A percentile compares a stretch with the other conserved stretches of the same genome.
Evolutionary conservation across 2,113 vertebrate genomes (phyloP).

Genomic region (Xenopus laevis): DNA sequence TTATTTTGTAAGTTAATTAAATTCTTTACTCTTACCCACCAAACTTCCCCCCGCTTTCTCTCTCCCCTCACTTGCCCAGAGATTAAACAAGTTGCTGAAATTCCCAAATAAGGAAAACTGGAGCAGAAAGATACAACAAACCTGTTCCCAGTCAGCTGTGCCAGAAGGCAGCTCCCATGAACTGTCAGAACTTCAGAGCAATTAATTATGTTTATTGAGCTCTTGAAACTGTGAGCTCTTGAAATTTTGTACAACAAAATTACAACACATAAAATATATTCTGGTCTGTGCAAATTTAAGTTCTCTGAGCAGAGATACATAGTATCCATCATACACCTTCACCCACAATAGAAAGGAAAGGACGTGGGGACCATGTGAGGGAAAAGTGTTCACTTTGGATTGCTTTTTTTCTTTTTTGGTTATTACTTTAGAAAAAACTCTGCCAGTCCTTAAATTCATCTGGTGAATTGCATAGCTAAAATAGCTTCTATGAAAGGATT

Average conservation of each 20-base stretch:
- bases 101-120: slow-evolving; percentile 30
- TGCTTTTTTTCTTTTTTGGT: no score
- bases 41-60: background rate
- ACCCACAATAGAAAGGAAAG: background rate
- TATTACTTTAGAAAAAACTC: no score
- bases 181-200: background rate
- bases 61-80: background rate
- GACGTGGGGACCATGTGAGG: no score
- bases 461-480: no score
- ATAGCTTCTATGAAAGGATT: no score
- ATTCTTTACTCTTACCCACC: background rate
- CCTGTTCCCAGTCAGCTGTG: slow-evolving; percentile 11
- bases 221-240: background rate
- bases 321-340: slow-evolving; percentile 22
- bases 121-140: background rate
- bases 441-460: no score
- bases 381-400: no score
- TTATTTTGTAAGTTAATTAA: no score
- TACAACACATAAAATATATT: slow-evolving; percentile 16
- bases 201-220: slow-evolving; percentile 25
- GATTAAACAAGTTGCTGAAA: slow-evolving; percentile 17
- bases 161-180: slow-evolving; percentile 6
- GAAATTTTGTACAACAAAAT: slow-evolving; percentile 21
- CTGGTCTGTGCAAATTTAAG: slow-evolving; percentile 5
- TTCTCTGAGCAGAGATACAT: slow-evolving; percentile 22